Evolutionary conservation across 2,888 invertebrate genomes (phyloP).

Genomic region (Lithophane semibrunnea): DNA sequence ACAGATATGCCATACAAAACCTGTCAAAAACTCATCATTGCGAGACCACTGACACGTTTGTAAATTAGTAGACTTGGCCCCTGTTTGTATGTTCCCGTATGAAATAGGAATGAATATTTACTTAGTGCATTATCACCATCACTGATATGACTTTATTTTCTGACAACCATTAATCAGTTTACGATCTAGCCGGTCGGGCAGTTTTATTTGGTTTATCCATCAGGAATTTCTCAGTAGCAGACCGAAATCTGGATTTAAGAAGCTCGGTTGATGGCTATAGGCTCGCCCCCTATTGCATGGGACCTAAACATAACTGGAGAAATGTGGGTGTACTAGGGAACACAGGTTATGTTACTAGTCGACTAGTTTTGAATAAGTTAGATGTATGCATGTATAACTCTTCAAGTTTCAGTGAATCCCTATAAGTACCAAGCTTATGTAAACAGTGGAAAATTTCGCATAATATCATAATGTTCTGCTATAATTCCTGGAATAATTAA

Average conservation of each 20-base stretch:
- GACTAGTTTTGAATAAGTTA: background rate
- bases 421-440: background rate
- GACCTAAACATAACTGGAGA: background rate
- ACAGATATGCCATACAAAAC: too few relatives aligned
- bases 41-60: too few relatives aligned
- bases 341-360: too few relatives aligned
- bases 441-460: slow-evolving; percentile 40
- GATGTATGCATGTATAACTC: background rate
- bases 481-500: slow-evolving; percentile 19
- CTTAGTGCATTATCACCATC: background rate
- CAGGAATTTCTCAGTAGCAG: background rate
- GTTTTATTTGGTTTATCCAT: background rate
- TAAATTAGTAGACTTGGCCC: background rate
- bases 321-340: too few relatives aligned
- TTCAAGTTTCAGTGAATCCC: slow-evolving; percentile 6
- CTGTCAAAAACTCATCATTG: too few relatives aligned
- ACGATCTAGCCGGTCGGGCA: too few relatives aligned
- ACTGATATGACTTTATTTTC: too few relatives aligned
- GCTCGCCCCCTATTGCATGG: background rate
- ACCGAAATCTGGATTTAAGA: background rate
- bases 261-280: background rate
- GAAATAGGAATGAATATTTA: background rate
- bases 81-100: background rate
- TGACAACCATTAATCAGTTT: too few relatives aligned
- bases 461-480: slow-evolving; percentile 1